A percentile compares a stretch with the other conserved stretches of the same genome.
phyloP scores from a whole-genome alignment of 1,140 invertebrate genomes.

The Penaeus chinensis region DNA sequence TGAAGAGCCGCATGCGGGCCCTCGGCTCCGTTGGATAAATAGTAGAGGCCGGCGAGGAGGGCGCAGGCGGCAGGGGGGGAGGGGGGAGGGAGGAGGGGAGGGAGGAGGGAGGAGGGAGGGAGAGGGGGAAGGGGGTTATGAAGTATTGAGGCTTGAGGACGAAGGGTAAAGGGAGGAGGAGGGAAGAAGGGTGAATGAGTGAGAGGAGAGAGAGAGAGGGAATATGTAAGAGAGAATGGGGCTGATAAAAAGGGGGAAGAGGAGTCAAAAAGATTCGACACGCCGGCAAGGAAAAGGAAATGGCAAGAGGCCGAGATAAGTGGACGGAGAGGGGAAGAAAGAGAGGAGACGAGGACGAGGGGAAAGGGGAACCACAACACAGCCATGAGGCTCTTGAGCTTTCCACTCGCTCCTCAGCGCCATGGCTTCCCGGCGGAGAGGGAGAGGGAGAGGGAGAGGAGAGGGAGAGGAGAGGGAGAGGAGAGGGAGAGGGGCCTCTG shows the following conservation, averaged over 20 bases:
- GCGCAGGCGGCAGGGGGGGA: background rate
- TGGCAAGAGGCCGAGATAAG: background rate
- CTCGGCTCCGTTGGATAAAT: background rate
- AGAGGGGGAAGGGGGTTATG: background rate
- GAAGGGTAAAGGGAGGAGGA: background rate
- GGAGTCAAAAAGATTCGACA: background rate
- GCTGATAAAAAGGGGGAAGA: no score
- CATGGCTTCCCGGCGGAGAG: background rate
- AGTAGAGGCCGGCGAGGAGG: background rate
- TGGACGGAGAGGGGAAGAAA: background rate
- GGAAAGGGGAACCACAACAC: background rate
- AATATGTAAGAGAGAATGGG: conserved; percentile 16
- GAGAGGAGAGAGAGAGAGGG: conserved; percentile 8
- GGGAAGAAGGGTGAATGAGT: background rate
- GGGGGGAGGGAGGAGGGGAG: background rate
- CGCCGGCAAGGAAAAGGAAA: background rate
- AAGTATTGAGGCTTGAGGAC: background rate
- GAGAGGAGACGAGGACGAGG: background rate
- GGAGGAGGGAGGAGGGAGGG: background rate
- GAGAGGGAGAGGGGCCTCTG: background rate
- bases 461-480: background rate
- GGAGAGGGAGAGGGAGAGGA: conserved; percentile 7
- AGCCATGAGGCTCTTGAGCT: background rate
- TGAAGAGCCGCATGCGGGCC: no score
- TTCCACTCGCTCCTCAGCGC: no score